Conservation (phyloP, 2,888 invertebrate genomes). For the Agrenia bidenticulata region DNA sequence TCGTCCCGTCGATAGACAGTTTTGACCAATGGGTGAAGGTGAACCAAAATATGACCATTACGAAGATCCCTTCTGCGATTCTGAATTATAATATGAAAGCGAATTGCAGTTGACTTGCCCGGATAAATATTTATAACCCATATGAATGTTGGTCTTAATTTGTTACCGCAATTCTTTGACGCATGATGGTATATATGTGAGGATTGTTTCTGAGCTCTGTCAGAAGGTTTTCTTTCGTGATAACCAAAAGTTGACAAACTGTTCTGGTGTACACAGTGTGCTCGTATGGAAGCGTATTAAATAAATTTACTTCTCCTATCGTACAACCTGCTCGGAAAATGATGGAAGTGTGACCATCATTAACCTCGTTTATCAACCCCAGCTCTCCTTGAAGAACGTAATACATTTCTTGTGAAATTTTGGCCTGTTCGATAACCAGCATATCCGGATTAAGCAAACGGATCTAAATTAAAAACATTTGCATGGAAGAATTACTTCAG, state of each 20-base stretch:
- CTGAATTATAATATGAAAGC: background rate
- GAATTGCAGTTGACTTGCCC: no score
- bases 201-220: slow-evolving; percentile 33
- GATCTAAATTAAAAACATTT: slow-evolving; percentile 25
- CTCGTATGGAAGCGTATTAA: slow-evolving; percentile 43
- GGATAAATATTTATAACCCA: no score
- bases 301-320: slow-evolving; percentile 45
- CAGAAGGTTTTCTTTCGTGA: slow-evolving; percentile 43
- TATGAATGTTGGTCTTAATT: no score
- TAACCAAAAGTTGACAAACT: slow-evolving; percentile 40
- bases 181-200: slow-evolving; percentile 34
- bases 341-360: slow-evolving; percentile 32
- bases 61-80: slow-evolving; percentile 7
- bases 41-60: background rate
- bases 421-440: slow-evolving; percentile 42
- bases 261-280: slow-evolving; percentile 43
- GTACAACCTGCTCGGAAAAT: slow-evolving; percentile 43
- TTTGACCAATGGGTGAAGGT: background rate
- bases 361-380: slow-evolving; percentile 32
- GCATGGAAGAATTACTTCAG: background rate
- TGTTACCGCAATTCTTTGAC: slow-evolving; percentile 34
- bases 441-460: slow-evolving; percentile 43
- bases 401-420: slow-evolving; percentile 38
- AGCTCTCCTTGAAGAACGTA: slow-evolving; percentile 48
- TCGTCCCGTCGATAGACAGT: background rate